Evolutionary conservation across 2,797 vertebrate species (phyloP), one percentile per base, ranked within the genome.

Genomic region (Microctenopoma lineatum): DNA sequence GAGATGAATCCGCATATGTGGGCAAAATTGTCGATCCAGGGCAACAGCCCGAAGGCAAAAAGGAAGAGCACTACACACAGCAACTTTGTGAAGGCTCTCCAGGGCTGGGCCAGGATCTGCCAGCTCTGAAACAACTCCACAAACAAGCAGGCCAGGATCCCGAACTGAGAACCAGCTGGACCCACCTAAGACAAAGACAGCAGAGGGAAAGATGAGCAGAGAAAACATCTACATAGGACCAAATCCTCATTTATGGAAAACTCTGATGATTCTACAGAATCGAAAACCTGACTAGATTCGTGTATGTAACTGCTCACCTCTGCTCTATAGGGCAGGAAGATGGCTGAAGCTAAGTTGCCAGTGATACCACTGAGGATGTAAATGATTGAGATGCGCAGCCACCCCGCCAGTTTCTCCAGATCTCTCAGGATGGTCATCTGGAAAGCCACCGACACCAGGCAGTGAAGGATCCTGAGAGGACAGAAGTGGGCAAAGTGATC

Each of bases 111-210:
- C 83, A 99, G 95, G 91, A 99, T 97, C 94, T 99, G 98, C 98
- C 98, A 99, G 86, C 98, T 98, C 93, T 99, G 98, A 80, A 99
- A 96, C 80, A 99, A 91, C 92, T 99, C 98, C 94, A 99, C 97
- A 26, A 99, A 99, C 66, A 99, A 94, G 85, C 98, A 99, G 77
- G 98, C 97, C 89, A 99, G 90, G 90, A 98, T 97, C 67, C 97
- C 97, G 46, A 99, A 99, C 95, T 99, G 97, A 57, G 97, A 99
- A 80, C 97, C 97, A 0, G 97, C 97, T 0, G 98, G 98, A 77
- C 98, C 98, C 78, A 99, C 97, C 97, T 99, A 90, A 56, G 59
- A 58, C 18, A 48, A 25, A 47, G 45, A 74, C 4, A 73, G 14
- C 5, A 69, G 29, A 60, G 27, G 53, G 12, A 48, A 11, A 48